phyloP scores from a whole-genome alignment of 2,113 vertebrate genomes.

The Anhinga rufa region DNA sequence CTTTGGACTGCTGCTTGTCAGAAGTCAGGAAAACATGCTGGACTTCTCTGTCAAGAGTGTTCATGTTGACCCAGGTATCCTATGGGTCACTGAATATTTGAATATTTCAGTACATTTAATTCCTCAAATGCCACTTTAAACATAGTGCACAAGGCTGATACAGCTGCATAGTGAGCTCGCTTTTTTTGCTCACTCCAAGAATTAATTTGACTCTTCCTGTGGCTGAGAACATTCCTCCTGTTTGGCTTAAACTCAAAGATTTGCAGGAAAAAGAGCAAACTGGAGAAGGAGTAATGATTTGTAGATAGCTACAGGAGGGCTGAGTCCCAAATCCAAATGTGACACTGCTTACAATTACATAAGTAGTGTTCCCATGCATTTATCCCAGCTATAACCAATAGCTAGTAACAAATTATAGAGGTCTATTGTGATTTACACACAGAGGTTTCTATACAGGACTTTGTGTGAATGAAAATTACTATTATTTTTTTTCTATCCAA shows the following conservation, averaged over 20 bases:
- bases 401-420: constrained; percentile 67
- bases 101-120: background rate
- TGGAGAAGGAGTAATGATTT: constrained; percentile 50
- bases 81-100: background rate
- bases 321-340: constrained; percentile 53
- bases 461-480: constrained; percentile 60
- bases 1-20: background rate
- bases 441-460: constrained; percentile 56
- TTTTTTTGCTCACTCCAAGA: background rate
- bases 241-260: constrained; percentile 37
- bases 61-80: background rate
- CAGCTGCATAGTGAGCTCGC: background rate
- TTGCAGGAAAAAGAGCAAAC: constrained; percentile 18
- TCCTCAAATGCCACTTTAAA: background rate
- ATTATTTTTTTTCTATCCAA: constrained; percentile 49
- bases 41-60: background rate
- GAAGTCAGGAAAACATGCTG: background rate
- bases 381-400: constrained; percentile 62
- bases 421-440: constrained; percentile 36
- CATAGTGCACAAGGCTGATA: background rate
- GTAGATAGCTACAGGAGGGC: constrained; percentile 44
- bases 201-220: constrained; percentile 48
- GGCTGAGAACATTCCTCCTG: constrained; percentile 9
- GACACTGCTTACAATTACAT: constrained; percentile 57
- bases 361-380: constrained; percentile 65